Evolutionary conservation across 2,888 invertebrate species (phyloP), one percentile per base, ranked within the genome.

Genomic region (Allacma fusca): DNA sequence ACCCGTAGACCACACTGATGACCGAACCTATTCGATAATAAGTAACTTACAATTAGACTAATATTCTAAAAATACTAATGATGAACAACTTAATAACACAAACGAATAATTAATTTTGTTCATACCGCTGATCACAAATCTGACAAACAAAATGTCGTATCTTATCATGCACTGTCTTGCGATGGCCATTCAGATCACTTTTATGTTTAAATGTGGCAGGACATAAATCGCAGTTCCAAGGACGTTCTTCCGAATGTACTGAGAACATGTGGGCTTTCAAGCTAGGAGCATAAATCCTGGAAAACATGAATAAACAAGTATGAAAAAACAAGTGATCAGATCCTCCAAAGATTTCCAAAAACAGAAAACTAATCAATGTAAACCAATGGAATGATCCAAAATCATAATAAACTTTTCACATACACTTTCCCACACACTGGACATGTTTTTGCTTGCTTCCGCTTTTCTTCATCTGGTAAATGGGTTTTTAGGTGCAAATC

Each of bases 241-340:
- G 78, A 16, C 78, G 50, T 26, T 74, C 74, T 29, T 74, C 69
- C 0, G 78, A 78, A 40, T 78, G 78, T 21, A 78, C 78, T 2
- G 78, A 78, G 73, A 74, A 78, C 43, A 74, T 78, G 40, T 78
- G 78, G 0, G 78, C 78, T 50, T 78, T 78, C 21, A 78, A 43
- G 21, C 73, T 74, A 9, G 78, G 74, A 1, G 78, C 78, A 74
- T 50, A 73, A 34, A 78, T 74, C 21, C 78, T 78, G 26, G 19
- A 26, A 21, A 23, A 62, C 9, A 1, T n/a, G n/a, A n/a, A n/a
- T 57, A 23, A 23, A 57, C 7, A 57, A 57, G 23, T 57, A 57
- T 19, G 7, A 9, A 19, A 4, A 7, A n/a, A n/a, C n/a, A n/a
- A n/a, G n/a, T n/a, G n/a, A n/a, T n/a, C n/a, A n/a, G n/a, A n/a